Conservation (phyloP, 2,797 vertebrate species). For the Botia kubotai region DNA sequence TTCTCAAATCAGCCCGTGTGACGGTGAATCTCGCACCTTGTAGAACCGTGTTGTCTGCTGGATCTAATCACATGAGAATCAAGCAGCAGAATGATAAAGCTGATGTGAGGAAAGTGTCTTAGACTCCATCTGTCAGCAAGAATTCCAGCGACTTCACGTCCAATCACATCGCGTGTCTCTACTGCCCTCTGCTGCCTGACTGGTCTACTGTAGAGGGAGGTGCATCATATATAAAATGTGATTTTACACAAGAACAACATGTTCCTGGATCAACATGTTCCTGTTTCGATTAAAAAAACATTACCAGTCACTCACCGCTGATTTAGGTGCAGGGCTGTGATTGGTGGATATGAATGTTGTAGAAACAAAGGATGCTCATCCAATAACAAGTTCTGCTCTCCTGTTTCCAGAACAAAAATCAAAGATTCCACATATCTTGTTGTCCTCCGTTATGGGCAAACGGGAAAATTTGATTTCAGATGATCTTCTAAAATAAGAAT, state of each 20-base stretch:
- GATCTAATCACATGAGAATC: constrained; percentile 50
- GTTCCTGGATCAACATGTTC: background rate
- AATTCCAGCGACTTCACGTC: background rate
- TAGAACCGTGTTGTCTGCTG: constrained; percentile 43
- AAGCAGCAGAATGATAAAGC: constrained; percentile 40
- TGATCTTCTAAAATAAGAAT: too few relatives aligned
- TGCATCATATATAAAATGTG: background rate
- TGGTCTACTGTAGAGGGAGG: background rate
- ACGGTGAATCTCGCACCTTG: constrained; percentile 46
- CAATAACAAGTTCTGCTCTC: constrained; percentile 2
- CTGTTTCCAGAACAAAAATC: too few relatives aligned
- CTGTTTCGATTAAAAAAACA: too few relatives aligned
- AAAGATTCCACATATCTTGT: too few relatives aligned
- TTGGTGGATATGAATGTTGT: background rate
- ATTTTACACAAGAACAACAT: constrained; percentile 13
- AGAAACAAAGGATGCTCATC: constrained; percentile 15
- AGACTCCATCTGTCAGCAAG: background rate
- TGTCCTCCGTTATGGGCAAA: too few relatives aligned
- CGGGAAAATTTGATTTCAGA: too few relatives aligned
- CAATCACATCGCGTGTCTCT: constrained; percentile 39
- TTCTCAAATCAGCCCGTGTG: constrained; percentile 1
- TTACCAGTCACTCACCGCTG: background rate
- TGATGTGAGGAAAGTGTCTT: constrained; percentile 46
- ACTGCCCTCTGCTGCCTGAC: constrained; percentile 57
- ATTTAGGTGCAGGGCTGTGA: background rate